Base-by-base conservation (phyloP, 2,797 vertebrate species). In the Xenentodon cancila region DNA sequence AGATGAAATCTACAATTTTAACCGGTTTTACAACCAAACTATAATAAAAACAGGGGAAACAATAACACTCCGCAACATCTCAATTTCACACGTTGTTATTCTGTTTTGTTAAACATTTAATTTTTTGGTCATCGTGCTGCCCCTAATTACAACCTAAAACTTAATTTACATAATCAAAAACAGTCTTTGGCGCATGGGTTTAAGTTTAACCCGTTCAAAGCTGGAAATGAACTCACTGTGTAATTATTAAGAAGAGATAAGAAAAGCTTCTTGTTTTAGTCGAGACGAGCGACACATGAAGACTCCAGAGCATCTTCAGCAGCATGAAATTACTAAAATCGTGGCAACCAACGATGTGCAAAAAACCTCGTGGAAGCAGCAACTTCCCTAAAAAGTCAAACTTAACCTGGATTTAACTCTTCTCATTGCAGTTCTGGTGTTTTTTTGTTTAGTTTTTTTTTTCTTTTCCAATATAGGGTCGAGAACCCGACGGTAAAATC, bases 271-370 rank as follows among this genome's bases (percentile, higher is more conserved):
- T 54, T 63, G 52, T 73, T 63, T 49, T 63, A n/a, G 67, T 56
- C 45, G 44, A 42, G 54, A 59, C 25, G 2, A 37, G 60, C 9
- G 18, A 52, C 54, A 56, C 32, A 30, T 44, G 63, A 34, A 50
- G n/a, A 52, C 43, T 57, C 53, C 32, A 1, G 62, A 40, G 48
- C 40, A 25, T 68, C 71, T 50, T 32, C 62, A 25, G 50, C 55
- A 74, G 65, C 65, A 68, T 74, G 71, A 74, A 74, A 74, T 74
- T 64, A 74, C 49, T 32, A 9, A 59, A 64, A 59, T 59, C 65
- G 43, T 17, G 52, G 43, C 61, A 32, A n/a, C 51, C 52, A 32
- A 12, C 7, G 30, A 62, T 52, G 63, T 63, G 69, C 56, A 60
- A 21, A 53, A 20, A 20, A 25, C 11, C 7, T 8, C n/a, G n/a